Evolutionary conservation across 92 coral and sea anemone genomes (phyloP), one percentile per base, ranked within the genome.

Genomic region (Isaurus tuberculatus): DNA sequence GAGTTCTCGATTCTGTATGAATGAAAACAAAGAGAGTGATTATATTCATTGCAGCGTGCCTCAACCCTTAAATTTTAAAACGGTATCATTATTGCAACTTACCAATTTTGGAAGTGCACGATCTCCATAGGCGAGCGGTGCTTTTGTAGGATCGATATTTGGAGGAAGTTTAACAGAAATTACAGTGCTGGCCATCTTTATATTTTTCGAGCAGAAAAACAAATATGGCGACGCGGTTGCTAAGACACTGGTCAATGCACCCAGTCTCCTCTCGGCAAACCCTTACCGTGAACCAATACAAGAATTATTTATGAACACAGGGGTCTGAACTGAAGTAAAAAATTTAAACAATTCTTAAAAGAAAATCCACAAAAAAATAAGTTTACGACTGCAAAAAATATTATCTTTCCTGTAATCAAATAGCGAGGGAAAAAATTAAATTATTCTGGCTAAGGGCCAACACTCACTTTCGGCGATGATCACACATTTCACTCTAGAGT

Each of bases 101-200:
- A 96, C 99, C 90, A 96, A 85, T 86, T 96, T 96, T 2, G 99
- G 99, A 46, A 96, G 90, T 8, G 98, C 81, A 30, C 67, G 81
- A 29, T 75, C 67, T 55, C 81, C 81, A 75, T 97, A 97, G 30
- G 99, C 99, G 58, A 97, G 90, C 68, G 94, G 89, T 29, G 99
- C 92, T 75, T 97, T 97, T 0, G 98, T 97, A 42, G 91, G 88
- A 73, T 94, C 99, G 80, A 94, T 92, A 73, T 94, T 89, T 65
- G 99, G 99, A 9, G 99, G 99, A 49, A 91, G 80, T 29, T 90
- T 87, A 31, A 90, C 90, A 43, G 98, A 97, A 53, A 97, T 94
- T 2, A 97, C 91, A 19, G 98, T 97, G 63, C 88, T 83, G 74
- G 98, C 99, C 99, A 94, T 97, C 7, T 25, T 60, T 33, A 22